A percentile compares a stretch with the other conserved stretches of the same genome.
phyloP scores from a whole-genome alignment of 2,888 invertebrate genomes.

The Tupiocoris notatus region DNA sequence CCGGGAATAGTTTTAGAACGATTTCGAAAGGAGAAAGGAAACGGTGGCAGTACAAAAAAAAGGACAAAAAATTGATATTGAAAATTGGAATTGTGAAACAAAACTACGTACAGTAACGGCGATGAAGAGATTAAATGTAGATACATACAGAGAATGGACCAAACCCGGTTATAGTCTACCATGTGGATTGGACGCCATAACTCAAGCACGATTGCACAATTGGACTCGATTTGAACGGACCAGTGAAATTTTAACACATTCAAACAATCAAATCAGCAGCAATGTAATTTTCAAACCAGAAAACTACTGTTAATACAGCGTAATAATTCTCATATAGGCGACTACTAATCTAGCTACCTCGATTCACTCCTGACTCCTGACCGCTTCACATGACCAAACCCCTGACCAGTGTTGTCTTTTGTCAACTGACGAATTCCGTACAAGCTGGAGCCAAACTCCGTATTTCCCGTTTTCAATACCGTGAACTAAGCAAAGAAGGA shows the following conservation, averaged over 20 bases:
- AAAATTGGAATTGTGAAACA: not conserved
- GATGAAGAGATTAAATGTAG: not conserved
- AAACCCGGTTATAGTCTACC: conserved; percentile 53
- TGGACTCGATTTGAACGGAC: not conserved
- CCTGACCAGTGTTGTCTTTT: not conserved
- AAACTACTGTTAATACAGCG: not conserved
- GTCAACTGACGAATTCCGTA: not conserved
- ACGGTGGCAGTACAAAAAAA: too few species aligned
- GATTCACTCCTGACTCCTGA: conserved; percentile 28
- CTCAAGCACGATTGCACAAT: conserved; percentile 1
- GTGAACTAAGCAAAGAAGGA: too few species aligned
- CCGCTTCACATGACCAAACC: conserved; percentile 45
- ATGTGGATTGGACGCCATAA: conserved; percentile 71
- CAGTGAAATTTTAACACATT: not conserved
- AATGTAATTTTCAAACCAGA: not conserved
- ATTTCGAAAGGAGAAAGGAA: not conserved
- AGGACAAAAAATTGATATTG: too few species aligned
- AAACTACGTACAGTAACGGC: not conserved
- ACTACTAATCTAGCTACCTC: conserved; percentile 13
- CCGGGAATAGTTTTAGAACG: not conserved
- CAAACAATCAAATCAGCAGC: not conserved
- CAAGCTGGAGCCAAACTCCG: too few species aligned
- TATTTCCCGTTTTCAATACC: too few species aligned
- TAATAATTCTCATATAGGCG: conserved; percentile 24
- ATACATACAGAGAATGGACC: conserved; percentile 5